These are phyloP conservation scores for Villa cingulata DNA, from an alignment of 2,888 invertebrate species.

Conservation along the genomic window DNA sequence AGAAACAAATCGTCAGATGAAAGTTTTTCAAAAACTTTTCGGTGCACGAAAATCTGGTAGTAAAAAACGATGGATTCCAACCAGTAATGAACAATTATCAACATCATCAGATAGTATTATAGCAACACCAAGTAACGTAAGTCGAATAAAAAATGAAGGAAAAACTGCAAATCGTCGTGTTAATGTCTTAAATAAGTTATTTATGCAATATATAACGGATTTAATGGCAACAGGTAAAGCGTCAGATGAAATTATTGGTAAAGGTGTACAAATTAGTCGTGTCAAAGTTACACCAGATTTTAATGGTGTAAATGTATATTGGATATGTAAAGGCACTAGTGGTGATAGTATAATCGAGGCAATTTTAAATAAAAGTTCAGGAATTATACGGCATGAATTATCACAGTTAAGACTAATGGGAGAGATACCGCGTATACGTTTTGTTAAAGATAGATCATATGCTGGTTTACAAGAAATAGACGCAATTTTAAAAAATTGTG, in stretches of 20 bases:
- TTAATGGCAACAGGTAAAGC: slow-evolving; percentile 59
- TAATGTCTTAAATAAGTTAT: slow-evolving; percentile 60
- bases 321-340: slow-evolving; percentile 46
- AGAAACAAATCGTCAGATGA: slow-evolving; percentile 19
- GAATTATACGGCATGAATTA: slow-evolving; percentile 54
- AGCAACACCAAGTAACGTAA: slow-evolving; percentile 17
- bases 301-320: slow-evolving; percentile 53
- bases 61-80: slow-evolving; percentile 29
- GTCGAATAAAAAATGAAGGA: slow-evolving; percentile 39
- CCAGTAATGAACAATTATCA: neutral
- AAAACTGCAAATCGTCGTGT: slow-evolving; percentile 45
- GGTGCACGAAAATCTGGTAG: slow-evolving; percentile 26
- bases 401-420: slow-evolving; percentile 61
- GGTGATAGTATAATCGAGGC: slow-evolving; percentile 44
- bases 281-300: slow-evolving; percentile 55
- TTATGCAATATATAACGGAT: slow-evolving; percentile 69
- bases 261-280: slow-evolving; percentile 58
- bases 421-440: slow-evolving; percentile 55
- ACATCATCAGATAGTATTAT: neutral
- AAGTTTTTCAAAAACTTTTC: slow-evolving; percentile 29
- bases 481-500: slow-evolving; percentile 43
- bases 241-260: slow-evolving; percentile 45
- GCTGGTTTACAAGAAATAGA: slow-evolving; percentile 46
- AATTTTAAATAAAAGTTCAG: slow-evolving; percentile 43
- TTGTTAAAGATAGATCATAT: slow-evolving; percentile 55